Base-by-base conservation (phyloP, 2,888 invertebrate species). In the Digitonthophagus gazella region DNA sequence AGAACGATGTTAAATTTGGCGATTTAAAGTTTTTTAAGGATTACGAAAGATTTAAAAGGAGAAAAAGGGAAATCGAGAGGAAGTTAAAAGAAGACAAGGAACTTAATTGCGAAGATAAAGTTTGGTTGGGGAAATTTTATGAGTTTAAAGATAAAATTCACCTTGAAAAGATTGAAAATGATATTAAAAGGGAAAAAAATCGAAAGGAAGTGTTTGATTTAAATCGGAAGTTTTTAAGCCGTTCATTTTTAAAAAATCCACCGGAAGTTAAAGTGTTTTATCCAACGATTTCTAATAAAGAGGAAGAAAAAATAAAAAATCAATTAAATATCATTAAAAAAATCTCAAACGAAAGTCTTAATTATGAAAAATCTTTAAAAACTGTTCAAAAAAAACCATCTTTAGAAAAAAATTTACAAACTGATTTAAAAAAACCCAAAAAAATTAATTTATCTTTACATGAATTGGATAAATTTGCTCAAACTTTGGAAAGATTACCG, bases 11-110 rank as follows among this genome's bases (percentile, higher is more conserved):
- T 2, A 73, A 72, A 64, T 74, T 72, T 16, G 67, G 58, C 11
- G 69, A 73, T 56, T 74, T 72, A 3, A 68, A 70, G 20, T 76
- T 75, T 75, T 74, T 67, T 22, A 69, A 72, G 56, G 66, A 71
- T 18, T 72, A 69, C 67, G 63, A 69, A n/a, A 64, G 69, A 4
- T 74, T 73, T 56, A 57, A 69, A 57, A 20, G 67, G 15, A 71
- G 68, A 70, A 71, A 71, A 16, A 57, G 57, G 6, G 66, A 56
- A 65, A 69, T 74, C 44, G 14, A 22, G 2, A 19, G 63, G 15
- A 72, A 71, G 64, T 15, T 73, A n/a, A 44, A 72, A 56, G 61
- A 72, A n/a, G 54, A 58, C 6, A 19, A 22, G 16, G 19, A 16
- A 15, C 58, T 74, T 4, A 67, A 14, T 5, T 58, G 70, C 4